Conservation (phyloP, 2,888 invertebrate genomes). For the Clistopyga incitator region DNA sequence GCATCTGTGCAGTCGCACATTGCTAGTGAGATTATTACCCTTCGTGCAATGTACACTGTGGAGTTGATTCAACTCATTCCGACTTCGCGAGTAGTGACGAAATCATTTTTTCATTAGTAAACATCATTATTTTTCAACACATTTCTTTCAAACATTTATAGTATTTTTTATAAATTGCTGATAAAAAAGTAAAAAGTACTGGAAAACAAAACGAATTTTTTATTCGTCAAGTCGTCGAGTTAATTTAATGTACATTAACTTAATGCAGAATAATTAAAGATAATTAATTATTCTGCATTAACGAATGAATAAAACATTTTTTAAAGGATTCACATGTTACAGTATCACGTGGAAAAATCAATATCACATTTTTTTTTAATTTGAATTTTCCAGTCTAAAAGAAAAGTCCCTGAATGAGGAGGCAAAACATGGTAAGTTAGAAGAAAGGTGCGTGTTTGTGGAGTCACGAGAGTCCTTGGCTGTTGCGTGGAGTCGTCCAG, state of each 20-base stretch:
- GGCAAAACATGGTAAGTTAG: neutral
- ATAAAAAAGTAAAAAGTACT: too few species aligned
- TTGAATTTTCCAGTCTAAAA: neutral
- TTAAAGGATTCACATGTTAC: too few species aligned
- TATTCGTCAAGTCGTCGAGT: too few species aligned
- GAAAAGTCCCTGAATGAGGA: neutral
- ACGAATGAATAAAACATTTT: too few species aligned
- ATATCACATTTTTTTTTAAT: neutral
- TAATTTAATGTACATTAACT: too few species aligned
- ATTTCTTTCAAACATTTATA: too few species aligned
- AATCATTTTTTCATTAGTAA: too few species aligned
- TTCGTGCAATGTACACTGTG: neutral
- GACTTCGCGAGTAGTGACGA: neutral
- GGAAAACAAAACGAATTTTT: too few species aligned
- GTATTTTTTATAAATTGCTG: too few species aligned
- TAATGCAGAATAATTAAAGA: neutral
- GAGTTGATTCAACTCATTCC: constrained; percentile 9
- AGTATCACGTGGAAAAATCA: neutral
- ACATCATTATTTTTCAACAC: too few species aligned
- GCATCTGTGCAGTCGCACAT: constrained; percentile 21
- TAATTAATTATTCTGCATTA: too few species aligned
- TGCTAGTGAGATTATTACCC: neutral
- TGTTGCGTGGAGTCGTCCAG: neutral
- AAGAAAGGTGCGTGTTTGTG: constrained; percentile 22
- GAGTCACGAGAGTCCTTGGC: neutral